A percentile compares a stretch with the other conserved stretches of the same genome.
phyloP scores from a whole-genome alignment of 2,888 invertebrate species.

The Tiliacea citrago region DNA sequence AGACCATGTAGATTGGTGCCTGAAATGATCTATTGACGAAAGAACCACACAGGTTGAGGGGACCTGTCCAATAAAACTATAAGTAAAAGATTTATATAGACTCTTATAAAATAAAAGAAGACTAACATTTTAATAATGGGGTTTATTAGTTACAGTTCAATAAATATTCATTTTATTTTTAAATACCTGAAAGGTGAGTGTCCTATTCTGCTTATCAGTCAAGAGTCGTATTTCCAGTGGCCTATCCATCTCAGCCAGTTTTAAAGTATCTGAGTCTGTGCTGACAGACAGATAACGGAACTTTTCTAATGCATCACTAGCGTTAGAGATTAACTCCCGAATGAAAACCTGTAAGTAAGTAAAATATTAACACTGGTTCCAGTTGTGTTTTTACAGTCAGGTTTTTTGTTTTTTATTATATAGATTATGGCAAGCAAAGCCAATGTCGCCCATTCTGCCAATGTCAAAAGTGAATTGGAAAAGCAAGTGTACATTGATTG shows the following conservation, averaged over 20 bases:
- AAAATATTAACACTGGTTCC: background rate
- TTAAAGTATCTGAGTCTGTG: constrained; percentile 86
- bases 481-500: background rate
- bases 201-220: constrained; percentile 96
- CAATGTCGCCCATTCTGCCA: background rate
- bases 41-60: too few relatives aligned
- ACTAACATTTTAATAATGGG: too few relatives aligned
- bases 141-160: background rate
- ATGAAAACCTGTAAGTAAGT: constrained; percentile 94
- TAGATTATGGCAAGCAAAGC: background rate
- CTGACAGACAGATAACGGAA: constrained; percentile 94
- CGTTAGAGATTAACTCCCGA: constrained; percentile 98
- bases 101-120: too few relatives aligned
- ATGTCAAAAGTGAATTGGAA: background rate
- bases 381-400: too few relatives aligned
- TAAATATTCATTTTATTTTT: background rate
- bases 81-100: too few relatives aligned
- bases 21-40: too few relatives aligned
- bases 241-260: constrained; percentile 91
- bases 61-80: too few relatives aligned
- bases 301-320: constrained; percentile 99
- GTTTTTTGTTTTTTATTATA: too few relatives aligned
- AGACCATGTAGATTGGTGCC: too few relatives aligned
- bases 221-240: constrained; percentile 96
- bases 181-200: constrained; percentile 94